Percentiles rank a stretch among this genome's conserved stretches.
phyloP scores from a whole-genome alignment of 2,113 vertebrate genomes.

The Phylloscopus trochiloides region DNA sequence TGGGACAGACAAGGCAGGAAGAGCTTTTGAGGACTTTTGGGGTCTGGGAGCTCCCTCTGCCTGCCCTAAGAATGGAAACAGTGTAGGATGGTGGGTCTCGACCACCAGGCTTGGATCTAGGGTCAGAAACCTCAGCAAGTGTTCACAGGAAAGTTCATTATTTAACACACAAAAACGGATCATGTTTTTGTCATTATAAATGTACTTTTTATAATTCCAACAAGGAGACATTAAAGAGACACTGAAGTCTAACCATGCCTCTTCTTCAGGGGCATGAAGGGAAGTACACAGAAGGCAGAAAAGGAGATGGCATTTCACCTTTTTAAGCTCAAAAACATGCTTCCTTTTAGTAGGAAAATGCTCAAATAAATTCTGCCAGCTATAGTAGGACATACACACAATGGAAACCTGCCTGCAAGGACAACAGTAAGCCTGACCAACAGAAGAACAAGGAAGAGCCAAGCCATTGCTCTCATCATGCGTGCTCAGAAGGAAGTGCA shows the following conservation, averaged over 20 bases:
- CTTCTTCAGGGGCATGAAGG: fast-evolving
- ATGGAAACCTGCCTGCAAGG: neutral
- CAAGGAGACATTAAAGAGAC: neutral
- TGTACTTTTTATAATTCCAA: neutral
- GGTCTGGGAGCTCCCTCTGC: neutral
- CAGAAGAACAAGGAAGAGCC: neutral
- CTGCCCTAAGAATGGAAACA: neutral
- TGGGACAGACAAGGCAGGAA: fast-evolving
- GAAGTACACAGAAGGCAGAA: neutral
- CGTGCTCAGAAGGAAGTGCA: neutral
- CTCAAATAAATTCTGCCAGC: neutral
- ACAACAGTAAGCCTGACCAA: neutral
- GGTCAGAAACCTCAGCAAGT: neutral
- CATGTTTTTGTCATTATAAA: neutral
- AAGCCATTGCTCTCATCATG: neutral
- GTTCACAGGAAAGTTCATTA: neutral
- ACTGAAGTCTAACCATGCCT: neutral
- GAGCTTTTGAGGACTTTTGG: neutral
- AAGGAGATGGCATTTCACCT: neutral
- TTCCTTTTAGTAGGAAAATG: neutral
- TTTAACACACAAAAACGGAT: neutral
- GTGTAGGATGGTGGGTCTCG: neutral
- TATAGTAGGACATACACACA: fast-evolving
- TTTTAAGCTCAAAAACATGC: neutral
- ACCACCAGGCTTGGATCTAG: neutral